Percentiles rank a stretch among this genome's conserved stretches.
phyloP scores from a whole-genome alignment of 2,797 vertebrate genomes.

The Distichodus sexfasciatus region DNA sequence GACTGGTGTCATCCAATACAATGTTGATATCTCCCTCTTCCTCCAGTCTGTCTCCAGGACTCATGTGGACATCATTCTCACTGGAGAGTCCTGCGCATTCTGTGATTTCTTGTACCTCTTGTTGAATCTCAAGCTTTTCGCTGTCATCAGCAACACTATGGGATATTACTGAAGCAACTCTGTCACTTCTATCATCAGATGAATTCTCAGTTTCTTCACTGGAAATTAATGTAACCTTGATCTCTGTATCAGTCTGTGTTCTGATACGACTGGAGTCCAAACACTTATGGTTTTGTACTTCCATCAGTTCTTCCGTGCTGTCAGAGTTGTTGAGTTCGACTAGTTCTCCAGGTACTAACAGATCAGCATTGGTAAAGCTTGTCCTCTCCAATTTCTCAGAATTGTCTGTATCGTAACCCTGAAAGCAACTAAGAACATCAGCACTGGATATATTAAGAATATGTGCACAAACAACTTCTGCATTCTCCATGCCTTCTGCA shows the following conservation, averaged over 20 bases:
- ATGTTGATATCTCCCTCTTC: not conserved
- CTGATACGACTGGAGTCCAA: not conserved
- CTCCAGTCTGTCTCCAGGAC: not conserved
- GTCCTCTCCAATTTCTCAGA: not conserved
- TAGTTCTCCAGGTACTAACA: not conserved
- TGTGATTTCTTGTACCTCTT: not conserved
- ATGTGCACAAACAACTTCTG: not conserved
- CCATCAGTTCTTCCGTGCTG: not conserved
- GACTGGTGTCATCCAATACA: not conserved
- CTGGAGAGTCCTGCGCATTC: not conserved
- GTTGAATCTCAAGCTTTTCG: not conserved
- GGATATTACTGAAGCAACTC: not conserved
- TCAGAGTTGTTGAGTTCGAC: not conserved
- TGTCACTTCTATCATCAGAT: not conserved
- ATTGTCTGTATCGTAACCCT: not conserved
- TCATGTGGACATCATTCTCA: not conserved
- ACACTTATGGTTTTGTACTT: too few relatives aligned
- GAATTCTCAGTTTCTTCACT: not conserved
- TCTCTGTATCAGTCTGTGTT: not conserved
- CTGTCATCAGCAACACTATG: not conserved
- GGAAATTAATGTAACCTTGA: not conserved
- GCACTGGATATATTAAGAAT: not conserved
- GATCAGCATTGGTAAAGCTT: not conserved
- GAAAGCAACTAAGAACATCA: not conserved
- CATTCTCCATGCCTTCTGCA: not conserved